Conservation (phyloP, 2,888 invertebrate genomes). For the Erpobdella octoculata region DNA sequence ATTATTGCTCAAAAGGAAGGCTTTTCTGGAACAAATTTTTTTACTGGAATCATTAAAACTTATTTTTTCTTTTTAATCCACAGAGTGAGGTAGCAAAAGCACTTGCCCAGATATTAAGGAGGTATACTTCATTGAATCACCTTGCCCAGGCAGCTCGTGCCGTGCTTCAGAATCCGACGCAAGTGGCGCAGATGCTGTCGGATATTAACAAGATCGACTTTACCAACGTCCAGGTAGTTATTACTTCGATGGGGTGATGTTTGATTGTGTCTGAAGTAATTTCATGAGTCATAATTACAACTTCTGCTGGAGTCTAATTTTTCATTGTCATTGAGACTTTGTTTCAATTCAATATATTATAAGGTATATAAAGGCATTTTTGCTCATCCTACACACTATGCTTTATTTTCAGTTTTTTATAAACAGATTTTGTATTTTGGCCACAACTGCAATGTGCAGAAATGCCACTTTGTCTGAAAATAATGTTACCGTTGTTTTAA, state of each 20-base stretch:
- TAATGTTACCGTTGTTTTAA: no score
- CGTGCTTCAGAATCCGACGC: constrained; percentile 84
- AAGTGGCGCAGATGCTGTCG: constrained; percentile 89
- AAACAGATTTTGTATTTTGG: no score
- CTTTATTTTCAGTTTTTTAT: no score
- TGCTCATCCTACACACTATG: no score
- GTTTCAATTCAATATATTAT: no score
- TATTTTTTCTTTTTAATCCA: constrained; percentile 12
- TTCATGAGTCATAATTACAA: not conserved
- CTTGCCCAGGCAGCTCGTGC: constrained; percentile 89
- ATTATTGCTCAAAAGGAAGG: not conserved
- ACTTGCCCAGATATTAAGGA: constrained; percentile 83
- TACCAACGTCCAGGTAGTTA: constrained; percentile 72
- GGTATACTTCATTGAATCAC: constrained; percentile 94
- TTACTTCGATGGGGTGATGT: not conserved
- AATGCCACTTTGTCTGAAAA: no score
- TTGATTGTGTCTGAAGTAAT: not conserved
- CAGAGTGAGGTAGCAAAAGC: constrained; percentile 72
- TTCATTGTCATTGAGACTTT: not conserved
- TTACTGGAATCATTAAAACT: not conserved
- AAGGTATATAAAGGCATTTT: no score
- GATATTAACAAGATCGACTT: constrained; percentile 96
- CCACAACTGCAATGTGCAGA: no score
- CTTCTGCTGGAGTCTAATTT: not conserved
- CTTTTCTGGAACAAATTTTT: not conserved